A percentile compares a stretch with the other conserved stretches of the same genome.
These are phyloP conservation scores for Neodiprion lecontei DNA, from an alignment of 1,140 invertebrate species.

Conservation along the genomic window DNA sequence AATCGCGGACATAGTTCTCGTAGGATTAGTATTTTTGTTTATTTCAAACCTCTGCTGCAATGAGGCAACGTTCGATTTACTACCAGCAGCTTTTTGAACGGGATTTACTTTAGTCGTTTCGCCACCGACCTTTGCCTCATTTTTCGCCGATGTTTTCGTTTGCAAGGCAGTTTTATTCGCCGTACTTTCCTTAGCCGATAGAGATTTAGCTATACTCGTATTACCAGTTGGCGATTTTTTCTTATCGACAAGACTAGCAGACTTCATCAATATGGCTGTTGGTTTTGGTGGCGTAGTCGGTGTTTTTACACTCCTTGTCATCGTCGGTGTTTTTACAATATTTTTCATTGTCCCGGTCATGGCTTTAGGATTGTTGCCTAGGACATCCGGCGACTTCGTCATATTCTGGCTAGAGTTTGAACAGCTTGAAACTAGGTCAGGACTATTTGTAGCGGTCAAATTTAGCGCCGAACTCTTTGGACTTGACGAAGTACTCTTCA, in stretches of 20 bases:
- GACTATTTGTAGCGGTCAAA: constrained; percentile 62
- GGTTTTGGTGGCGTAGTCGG: constrained; percentile 42
- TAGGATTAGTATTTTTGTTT: constrained; percentile 33
- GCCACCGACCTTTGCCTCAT: constrained; percentile 52
- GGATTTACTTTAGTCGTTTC: constrained; percentile 41
- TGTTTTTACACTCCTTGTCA: constrained; percentile 27
- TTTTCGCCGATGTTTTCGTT: constrained; percentile 47
- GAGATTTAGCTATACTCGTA: constrained; percentile 39
- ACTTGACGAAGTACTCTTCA: constrained; percentile 47
- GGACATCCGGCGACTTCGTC: constrained; percentile 68
- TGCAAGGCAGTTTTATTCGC: constrained; percentile 42
- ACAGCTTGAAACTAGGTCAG: constrained; percentile 76
- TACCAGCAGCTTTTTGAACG: constrained; percentile 53
- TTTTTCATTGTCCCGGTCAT: constrained; percentile 29
- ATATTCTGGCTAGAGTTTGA: constrained; percentile 43
- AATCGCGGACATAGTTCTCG: constrained; percentile 11
- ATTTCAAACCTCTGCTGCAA: constrained; percentile 78
- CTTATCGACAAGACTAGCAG: constrained; percentile 40
- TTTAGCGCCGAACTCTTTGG: constrained; percentile 43
- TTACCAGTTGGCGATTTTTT: constrained; percentile 48
- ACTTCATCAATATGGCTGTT: constrained; percentile 36
- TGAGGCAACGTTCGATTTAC: constrained; percentile 74
- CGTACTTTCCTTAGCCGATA: constrained; percentile 44
- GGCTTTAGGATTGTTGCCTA: constrained; percentile 44
- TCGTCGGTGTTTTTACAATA: constrained; percentile 34